phyloP scores from a whole-genome alignment of 2,888 invertebrate genomes.

The Euclidia mi region DNA sequence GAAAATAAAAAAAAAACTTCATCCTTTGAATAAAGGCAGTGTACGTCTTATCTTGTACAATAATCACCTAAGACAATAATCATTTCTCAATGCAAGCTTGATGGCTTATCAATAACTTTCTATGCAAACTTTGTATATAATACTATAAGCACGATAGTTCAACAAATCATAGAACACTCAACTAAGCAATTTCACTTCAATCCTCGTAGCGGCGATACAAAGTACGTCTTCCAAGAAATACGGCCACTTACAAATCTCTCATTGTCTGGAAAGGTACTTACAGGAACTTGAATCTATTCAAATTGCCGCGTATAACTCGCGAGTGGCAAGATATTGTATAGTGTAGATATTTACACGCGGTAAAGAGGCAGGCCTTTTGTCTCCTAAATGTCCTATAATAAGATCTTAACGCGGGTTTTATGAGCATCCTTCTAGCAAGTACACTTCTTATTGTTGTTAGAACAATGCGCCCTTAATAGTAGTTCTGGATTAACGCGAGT shows the following conservation, averaged over 20 bases:
- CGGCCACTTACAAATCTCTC: slow-evolving; percentile 5
- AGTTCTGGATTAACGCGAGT: slow-evolving; percentile 51
- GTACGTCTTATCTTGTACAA: too few relatives aligned
- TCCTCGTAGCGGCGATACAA: not conserved
- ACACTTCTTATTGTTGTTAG: slow-evolving; percentile 51
- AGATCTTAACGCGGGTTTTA: slow-evolving; percentile 55
- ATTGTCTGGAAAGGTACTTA: slow-evolving; percentile 6
- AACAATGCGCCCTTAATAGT: slow-evolving; percentile 60
- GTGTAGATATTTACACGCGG: slow-evolving; percentile 31
- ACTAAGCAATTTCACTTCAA: slow-evolving; percentile 1
- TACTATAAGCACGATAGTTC: not conserved
- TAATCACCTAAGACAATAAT: too few relatives aligned
- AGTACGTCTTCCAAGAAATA: not conserved
- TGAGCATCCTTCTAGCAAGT: slow-evolving; percentile 49
- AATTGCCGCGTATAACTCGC: slow-evolving; percentile 37
- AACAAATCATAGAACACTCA: not conserved
- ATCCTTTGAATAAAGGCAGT: too few relatives aligned
- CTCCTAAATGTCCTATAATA: slow-evolving; percentile 48
- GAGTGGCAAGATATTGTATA: slow-evolving; percentile 33
- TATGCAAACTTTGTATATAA: too few relatives aligned
- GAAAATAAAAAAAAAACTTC: too few relatives aligned
- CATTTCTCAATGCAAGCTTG: too few relatives aligned
- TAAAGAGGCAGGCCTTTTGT: slow-evolving; percentile 46
- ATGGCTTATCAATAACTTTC: too few relatives aligned
- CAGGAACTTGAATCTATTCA: slow-evolving; percentile 28